Base-by-base conservation (phyloP, 2,888 invertebrate species). In the Labia minor region DNA sequence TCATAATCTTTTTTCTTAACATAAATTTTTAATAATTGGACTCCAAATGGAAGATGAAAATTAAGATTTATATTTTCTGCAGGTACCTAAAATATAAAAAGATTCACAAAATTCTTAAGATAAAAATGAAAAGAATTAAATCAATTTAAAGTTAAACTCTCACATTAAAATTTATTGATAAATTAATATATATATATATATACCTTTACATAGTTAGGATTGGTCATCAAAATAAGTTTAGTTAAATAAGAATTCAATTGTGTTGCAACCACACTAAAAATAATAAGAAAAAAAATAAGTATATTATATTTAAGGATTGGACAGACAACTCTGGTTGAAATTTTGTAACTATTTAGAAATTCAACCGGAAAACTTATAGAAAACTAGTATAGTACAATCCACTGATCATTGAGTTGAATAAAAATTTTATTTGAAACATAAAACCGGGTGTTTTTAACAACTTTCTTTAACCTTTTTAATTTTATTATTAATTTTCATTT, bases 131-230 rank as follows among this genome's bases (percentile, higher is more conserved):
- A 69, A 33, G 14, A 67, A 66, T 19, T 8, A 65, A 65, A 18
- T 21, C 21, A 37, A 63, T 37, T 63, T 65, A 26, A 49, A 16
- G 6, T n/a, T 65, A 68, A 64, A 67, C 19, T 37, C 6, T 64
- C n/a, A 19, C n/a, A 66, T 3, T 19, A 62, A 65, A 37, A 61
- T 65, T 4, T 65, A 4, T 33, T 65, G 10, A 14, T 64, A 21
- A 21, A 64, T 10, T 26, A 21, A 19, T 64, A 64, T n/a, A n/a
- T n/a, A n/a, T n/a, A n/a, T n/a, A n/a, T n/a, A n/a, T n/a, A n/a
- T 75, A 80, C 81, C 79, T 90, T 91, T 76, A 92, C 88, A 72
- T 90, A 82, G 74, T 88, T 88, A 0, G 92, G 92, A 79, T 92
- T 91, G 26, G 90, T 88, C 67, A 92, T 83, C 14, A 91, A 86